These are phyloP conservation scores for Hephaestus fuliginosus DNA, from an alignment of 2,797 vertebrate species.

Conservation along the genomic window DNA sequence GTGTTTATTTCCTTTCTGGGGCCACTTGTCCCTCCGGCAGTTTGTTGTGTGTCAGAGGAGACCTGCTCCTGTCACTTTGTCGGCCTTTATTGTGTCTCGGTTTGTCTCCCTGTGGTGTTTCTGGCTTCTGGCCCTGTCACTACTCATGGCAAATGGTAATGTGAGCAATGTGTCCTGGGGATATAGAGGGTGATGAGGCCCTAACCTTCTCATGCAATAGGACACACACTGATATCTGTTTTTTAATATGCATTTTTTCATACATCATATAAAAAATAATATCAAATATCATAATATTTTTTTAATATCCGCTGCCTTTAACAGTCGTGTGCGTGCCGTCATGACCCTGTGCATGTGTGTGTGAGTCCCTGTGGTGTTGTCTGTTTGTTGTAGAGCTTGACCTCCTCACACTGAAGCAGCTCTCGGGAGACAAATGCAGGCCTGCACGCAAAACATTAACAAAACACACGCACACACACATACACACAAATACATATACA, in stretches of 20 bases:
- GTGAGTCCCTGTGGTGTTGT: slow-evolving; percentile 31
- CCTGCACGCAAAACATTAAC: background rate
- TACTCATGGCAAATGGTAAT: slow-evolving; percentile 17
- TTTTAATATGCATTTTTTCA: background rate
- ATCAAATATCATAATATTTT: background rate
- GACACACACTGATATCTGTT: background rate
- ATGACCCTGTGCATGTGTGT: slow-evolving; percentile 1
- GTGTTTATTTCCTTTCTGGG: slow-evolving; percentile 25
- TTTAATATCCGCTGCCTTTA: background rate
- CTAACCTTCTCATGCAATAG: background rate
- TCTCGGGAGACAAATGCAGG: slow-evolving; percentile 16
- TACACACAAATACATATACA: no score
- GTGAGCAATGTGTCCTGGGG: slow-evolving; percentile 1
- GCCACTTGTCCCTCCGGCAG: slow-evolving; percentile 29
- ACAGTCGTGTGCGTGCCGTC: background rate
- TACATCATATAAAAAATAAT: no score
- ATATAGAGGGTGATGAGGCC: background rate
- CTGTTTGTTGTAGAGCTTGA: slow-evolving; percentile 44
- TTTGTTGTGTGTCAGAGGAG: slow-evolving; percentile 32
- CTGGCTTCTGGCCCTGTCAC: slow-evolving; percentile 24
- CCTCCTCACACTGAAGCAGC: slow-evolving; percentile 16
- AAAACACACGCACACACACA: background rate
- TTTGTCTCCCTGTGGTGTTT: slow-evolving; percentile 38
- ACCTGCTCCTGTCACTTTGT: slow-evolving; percentile 44
- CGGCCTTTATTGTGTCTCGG: slow-evolving; percentile 44